Conservation (phyloP, 2,888 invertebrate genomes). For the Caenorhabditis virilis region DNA sequence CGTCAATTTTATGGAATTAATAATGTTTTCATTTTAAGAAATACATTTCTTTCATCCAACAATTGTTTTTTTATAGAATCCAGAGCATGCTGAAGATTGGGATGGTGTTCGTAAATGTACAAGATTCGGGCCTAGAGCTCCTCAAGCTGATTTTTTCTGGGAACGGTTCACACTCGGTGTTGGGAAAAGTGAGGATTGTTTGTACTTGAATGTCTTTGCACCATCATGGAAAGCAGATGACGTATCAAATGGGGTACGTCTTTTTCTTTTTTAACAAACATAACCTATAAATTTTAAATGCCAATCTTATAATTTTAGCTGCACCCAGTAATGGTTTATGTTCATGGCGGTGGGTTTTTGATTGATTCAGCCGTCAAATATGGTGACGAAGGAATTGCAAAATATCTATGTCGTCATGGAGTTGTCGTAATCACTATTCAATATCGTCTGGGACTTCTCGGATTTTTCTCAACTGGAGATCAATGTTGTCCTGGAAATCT, state of each 20-base stretch:
- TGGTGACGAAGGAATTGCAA: constrained; percentile 55
- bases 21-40: neutral
- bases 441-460: constrained; percentile 57
- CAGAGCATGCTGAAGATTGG: constrained; percentile 55
- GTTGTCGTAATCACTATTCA: constrained; percentile 58
- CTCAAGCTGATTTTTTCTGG: constrained; percentile 60
- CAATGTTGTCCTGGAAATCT: constrained; percentile 60
- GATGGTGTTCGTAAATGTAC: constrained; percentile 43
- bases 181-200: constrained; percentile 61
- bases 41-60: neutral
- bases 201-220: constrained; percentile 60
- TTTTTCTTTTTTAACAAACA: too few relatives aligned
- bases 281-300: too few relatives aligned
- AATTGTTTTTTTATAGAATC: constrained; percentile 34
- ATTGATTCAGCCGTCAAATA: constrained; percentile 56
- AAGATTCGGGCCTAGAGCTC: constrained; percentile 48
- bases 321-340: constrained; percentile 53
- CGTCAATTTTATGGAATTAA: too few relatives aligned
- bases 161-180: constrained; percentile 44
- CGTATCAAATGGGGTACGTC: constrained; percentile 31
- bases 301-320: constrained; percentile 24
- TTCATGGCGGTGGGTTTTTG: constrained; percentile 55
- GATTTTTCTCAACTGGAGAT: constrained; percentile 63
- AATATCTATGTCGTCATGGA: constrained; percentile 53
- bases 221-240: constrained; percentile 52